phyloP scores from a whole-genome alignment of 2,797 vertebrate genomes.

The Oryzias dopingdopingensis region DNA sequence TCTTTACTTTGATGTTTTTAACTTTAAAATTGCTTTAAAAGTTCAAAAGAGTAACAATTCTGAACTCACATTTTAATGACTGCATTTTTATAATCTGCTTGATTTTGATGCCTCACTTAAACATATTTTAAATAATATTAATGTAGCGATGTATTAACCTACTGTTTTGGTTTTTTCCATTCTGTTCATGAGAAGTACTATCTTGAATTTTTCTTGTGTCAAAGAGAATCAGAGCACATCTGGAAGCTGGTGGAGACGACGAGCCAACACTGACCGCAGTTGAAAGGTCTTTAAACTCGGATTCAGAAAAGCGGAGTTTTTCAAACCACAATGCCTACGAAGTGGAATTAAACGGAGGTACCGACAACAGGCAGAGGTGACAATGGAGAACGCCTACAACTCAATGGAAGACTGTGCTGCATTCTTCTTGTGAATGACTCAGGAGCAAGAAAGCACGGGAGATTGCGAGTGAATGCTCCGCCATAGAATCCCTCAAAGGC shows the following conservation, averaged over 20 bases:
- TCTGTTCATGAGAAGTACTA: constrained; percentile 53
- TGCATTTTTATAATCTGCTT: constrained; percentile 65
- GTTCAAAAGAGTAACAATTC: constrained; percentile 31
- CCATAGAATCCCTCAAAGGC: constrained; percentile 62
- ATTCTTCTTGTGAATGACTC: constrained; percentile 54
- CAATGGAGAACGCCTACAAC: constrained; percentile 46
- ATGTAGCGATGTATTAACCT: constrained; percentile 70
- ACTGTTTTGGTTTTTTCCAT: constrained; percentile 42
- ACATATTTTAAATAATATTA: constrained; percentile 67
- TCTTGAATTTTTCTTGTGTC: constrained; percentile 49
- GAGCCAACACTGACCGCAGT: constrained; percentile 23
- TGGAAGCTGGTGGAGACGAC: constrained; percentile 4
- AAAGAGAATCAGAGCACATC: constrained; percentile 43
- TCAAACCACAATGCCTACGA: constrained; percentile 49
- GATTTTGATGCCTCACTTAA: constrained; percentile 69
- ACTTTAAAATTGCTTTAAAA: constrained; percentile 55
- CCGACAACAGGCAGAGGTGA: constrained; percentile 32
- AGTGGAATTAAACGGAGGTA: constrained; percentile 55
- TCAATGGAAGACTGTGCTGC: constrained; percentile 45
- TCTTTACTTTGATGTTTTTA: constrained; percentile 54
- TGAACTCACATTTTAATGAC: constrained; percentile 51
- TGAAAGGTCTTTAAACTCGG: constrained; percentile 48
- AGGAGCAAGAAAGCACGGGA: constrained; percentile 38
- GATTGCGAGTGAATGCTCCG: constrained; percentile 30
- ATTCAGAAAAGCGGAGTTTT: constrained; percentile 61